Evolutionary conservation across 92 coral and sea anemone species (phyloP), one percentile per base, ranked within the genome.

Genomic region (Pocillopora grandis): DNA sequence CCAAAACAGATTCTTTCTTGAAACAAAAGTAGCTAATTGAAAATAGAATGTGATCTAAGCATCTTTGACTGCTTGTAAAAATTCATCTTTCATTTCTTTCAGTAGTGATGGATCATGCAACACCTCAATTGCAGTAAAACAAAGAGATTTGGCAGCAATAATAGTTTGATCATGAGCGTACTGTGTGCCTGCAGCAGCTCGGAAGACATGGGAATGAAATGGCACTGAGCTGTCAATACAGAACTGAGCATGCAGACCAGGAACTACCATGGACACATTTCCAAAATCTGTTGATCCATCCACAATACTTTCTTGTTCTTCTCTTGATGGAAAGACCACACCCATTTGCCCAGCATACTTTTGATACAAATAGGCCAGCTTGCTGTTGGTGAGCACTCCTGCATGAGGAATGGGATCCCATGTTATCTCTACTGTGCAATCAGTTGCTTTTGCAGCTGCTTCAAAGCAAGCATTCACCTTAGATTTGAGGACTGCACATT

Each of bases 201-300:
- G 85, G 83, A 95, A 95, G 67, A 90, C 94, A 56, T 87, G 90
- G 0, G 98, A 81, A 80, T 95, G 98, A 56, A 88, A 91, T 17
- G 93, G 84, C 66, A 88, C 86, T 13, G 82, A 86, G 56, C 87
- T 85, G 60, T 83, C 86, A 3, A 93, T 89, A 35, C 90, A 90
- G 69, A 88, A 95, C 76, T 90, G 86, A 15, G 98, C 89, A 33
- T 95, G 98, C 23, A 95, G 85, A 58, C 95, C 95, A 12, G 98
- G 98, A 11, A 93, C 93, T 27, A 90, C 87, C 78, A 93, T 73
- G 9, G 94, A 89, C 12, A 95, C 98, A 88, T 95, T 95, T 16
- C 98, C 98, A 93, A 95, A 88, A 78, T 95, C 98, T n/a, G 98
- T 95, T 19, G 98, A 95, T 0, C 98, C 98, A 67, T 94, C 98